Base-by-base conservation (phyloP, 2,888 invertebrate genomes). In the Hybos culiciformis region DNA sequence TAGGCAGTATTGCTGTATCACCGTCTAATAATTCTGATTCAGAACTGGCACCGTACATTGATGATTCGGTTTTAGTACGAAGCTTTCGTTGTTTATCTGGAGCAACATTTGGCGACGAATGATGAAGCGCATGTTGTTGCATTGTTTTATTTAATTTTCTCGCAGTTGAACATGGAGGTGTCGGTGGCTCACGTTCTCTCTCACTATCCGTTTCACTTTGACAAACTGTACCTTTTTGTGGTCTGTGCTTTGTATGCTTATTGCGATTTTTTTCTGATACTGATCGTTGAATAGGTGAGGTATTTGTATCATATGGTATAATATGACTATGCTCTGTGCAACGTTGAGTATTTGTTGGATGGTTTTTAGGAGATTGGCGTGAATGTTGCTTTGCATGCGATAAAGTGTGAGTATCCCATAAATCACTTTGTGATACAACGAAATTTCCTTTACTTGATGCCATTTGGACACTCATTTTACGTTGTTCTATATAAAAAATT, bases 21-120 rank as follows among this genome's bases (percentile, higher is more conserved):
- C 71, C 66, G 61, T 88, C 88, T 50, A 88, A 74, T 11, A 87
- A 69, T 60, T 88, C 87, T 0, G 85, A 83, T 59, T 85, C 87
- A 1, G 85, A 85, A 50, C 83, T 82, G 21, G 84, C 85, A 39
- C 80, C 80, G 63, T 78, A 83, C 70, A 80, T 77, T 54, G 62
- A 56, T 31, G 59, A 55, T 12, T 66, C 63, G 18, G 56, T 57
- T 46, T 66, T 66, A 32, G 54, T 60, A 33, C 61, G 59, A 41
- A 60, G 58, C 43, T 59, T 58, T 21, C 60, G 55, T n/a, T n/a
- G n/a, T 53, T 67, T 66, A 4, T 66, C 66, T 0, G 67, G 67
- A 0, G 75, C 75, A 14, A 77, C 76, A 56, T 76, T 76, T 5
- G 77, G 77, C 39, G 76, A 76, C 43, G 76, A 76, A 51, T 76